These are phyloP conservation scores for Morone saxatilis DNA, from an alignment of 2,113 vertebrate genomes.

Conservation along the genomic window DNA sequence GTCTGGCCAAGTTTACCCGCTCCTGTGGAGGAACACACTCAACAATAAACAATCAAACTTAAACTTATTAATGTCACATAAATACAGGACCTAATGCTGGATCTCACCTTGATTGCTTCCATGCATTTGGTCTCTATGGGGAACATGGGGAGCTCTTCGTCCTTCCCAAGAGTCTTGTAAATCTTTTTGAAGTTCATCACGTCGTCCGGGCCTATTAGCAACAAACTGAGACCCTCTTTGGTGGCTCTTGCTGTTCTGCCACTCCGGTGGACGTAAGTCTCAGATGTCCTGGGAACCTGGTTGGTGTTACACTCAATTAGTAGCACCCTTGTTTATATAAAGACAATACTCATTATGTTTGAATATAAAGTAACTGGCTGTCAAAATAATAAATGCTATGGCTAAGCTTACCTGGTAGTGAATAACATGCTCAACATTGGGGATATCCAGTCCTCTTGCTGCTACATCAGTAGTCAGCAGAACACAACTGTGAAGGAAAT, in stretches of 20 bases:
- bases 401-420: conserved; percentile 92
- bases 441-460: conserved; percentile 96
- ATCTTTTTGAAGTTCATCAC: conserved; percentile 94
- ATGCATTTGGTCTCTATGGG: conserved; percentile 91
- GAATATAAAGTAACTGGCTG: neutral
- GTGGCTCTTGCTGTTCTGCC: conserved; percentile 94
- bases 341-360: neutral
- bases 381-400: neutral
- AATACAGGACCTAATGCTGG: neutral
- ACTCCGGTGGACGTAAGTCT: conserved; percentile 95
- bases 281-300: conserved; percentile 95
- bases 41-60: neutral
- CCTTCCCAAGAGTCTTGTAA: conserved; percentile 90
- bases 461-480: conserved; percentile 97
- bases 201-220: conserved; percentile 93
- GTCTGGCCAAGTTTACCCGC: conserved; percentile 89
- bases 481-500: conserved; percentile 85
- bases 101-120: conserved; percentile 89
- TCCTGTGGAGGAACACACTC: conserved; percentile 83
- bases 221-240: conserved; percentile 91
- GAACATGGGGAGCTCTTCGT: conserved; percentile 92
- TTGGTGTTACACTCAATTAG: neutral
- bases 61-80: neutral
- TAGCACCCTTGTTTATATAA: neutral
- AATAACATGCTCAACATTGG: conserved; percentile 95